Conservation (phyloP, 2,888 invertebrate species). For the Nudaria mundana region DNA sequence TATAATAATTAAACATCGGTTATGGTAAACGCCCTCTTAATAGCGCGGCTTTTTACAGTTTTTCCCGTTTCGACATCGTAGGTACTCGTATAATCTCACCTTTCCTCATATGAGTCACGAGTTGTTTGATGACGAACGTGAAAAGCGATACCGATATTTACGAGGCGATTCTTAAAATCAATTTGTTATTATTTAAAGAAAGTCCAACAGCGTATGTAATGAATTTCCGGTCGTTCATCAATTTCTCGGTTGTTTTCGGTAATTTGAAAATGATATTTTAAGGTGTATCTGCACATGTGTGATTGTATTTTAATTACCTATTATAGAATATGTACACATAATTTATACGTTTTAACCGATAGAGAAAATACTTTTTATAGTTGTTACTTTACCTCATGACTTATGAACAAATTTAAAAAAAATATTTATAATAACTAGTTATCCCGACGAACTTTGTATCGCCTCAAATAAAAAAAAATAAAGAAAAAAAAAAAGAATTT, state of each 20-base stretch:
- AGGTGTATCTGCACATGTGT: not conserved
- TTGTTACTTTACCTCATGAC: no score
- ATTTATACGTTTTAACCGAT: not conserved
- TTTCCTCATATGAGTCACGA: conserved; percentile 28
- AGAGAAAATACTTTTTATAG: no score
- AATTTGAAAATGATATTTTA: not conserved
- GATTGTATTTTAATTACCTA: no score
- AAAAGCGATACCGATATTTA: conserved; percentile 20
- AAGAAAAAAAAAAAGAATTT: no score
- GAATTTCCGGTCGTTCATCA: conserved; percentile 26
- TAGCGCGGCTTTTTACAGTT: not conserved
- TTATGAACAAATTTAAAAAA: no score
- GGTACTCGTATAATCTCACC: not conserved
- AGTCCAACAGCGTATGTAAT: conserved; percentile 14
- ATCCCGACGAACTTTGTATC: no score
- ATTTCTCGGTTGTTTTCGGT: not conserved
- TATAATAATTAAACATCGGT: no score
- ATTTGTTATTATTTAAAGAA: conserved; percentile 28
- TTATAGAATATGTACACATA: no score
- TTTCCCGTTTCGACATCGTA: not conserved
- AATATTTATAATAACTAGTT: no score
- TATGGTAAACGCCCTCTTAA: no score
- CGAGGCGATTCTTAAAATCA: conserved; percentile 20
- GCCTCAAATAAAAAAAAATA: no score
- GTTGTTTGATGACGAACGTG: conserved; percentile 4